A percentile compares a stretch with the other conserved stretches of the same genome.
Evolutionary conservation across 1,140 invertebrate species (phyloP).

Genomic region (Drosophila tropicalis): DNA sequence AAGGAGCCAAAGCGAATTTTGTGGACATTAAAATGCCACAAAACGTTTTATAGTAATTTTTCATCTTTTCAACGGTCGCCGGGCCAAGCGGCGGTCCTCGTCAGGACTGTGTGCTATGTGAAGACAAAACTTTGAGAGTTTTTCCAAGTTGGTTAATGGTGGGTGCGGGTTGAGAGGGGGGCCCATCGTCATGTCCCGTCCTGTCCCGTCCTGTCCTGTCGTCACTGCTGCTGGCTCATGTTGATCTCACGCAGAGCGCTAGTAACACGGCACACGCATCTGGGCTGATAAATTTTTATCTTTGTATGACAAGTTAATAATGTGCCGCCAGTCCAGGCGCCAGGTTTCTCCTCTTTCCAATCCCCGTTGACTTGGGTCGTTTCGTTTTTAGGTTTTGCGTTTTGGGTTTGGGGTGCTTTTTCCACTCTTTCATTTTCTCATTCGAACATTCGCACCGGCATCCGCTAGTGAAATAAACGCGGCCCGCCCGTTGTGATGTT

Average conservation of each 20-base stretch:
- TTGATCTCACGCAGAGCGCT: slow-evolving; percentile 67
- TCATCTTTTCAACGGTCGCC: slow-evolving; percentile 68
- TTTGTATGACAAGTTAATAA: slow-evolving; percentile 82
- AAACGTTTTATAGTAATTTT: slow-evolving; percentile 83
- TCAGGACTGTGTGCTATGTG: neutral
- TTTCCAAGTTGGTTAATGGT: neutral
- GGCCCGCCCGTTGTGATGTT: slow-evolving; percentile 18
- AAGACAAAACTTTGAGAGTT: slow-evolving; percentile 4
- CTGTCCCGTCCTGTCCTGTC: neutral
- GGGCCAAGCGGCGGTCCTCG: slow-evolving; percentile 4
- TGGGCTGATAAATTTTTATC: slow-evolving; percentile 77
- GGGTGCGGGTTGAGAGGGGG: slow-evolving; percentile 11
- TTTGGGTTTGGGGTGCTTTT: neutral
- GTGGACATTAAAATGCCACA: slow-evolving; percentile 82
- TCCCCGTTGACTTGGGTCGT: slow-evolving; percentile 12
- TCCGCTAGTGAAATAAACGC: slow-evolving; percentile 17
- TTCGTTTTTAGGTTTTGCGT: neutral
- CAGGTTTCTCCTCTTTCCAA: slow-evolving; percentile 15
- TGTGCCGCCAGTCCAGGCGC: slow-evolving; percentile 73
- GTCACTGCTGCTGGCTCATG: slow-evolving; percentile 58
- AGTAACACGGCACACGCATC: slow-evolving; percentile 64
- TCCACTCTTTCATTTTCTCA: slow-evolving; percentile 3
- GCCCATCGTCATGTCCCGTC: neutral
- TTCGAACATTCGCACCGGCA: slow-evolving; percentile 9
- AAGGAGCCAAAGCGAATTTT: slow-evolving; percentile 53